Conservation (phyloP, 2,113 vertebrate species). For the Eubucco bourcierii region DNA sequence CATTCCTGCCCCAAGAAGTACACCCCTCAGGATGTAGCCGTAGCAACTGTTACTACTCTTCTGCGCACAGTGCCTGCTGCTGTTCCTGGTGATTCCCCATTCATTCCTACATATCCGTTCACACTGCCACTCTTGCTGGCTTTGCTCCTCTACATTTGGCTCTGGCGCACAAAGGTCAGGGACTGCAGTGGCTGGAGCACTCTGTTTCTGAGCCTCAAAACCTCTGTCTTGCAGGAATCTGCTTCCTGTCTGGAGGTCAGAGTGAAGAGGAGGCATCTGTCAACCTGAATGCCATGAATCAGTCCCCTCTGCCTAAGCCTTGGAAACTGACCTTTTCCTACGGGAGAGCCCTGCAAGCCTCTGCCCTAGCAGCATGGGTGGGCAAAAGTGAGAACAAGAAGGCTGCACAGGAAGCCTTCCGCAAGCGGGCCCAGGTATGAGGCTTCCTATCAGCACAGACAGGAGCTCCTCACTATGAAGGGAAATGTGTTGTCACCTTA, state of each 20-base stretch:
- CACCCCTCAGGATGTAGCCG: slow-evolving; percentile 88
- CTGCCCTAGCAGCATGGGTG: slow-evolving; percentile 89
- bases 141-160: neutral
- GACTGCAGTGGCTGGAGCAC: neutral
- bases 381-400: slow-evolving; percentile 88
- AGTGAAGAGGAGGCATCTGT: slow-evolving; percentile 96
- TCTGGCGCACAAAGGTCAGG: neutral
- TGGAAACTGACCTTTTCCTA: slow-evolving; percentile 98
- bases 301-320: slow-evolving; percentile 84
- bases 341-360: slow-evolving; percentile 92
- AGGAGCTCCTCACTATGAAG: neutral
- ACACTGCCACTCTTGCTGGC: neutral
- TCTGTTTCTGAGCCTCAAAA: neutral
- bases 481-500: neutral
- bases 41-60: slow-evolving; percentile 92
- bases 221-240: slow-evolving; percentile 83
- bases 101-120: neutral
- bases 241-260: slow-evolving; percentile 96
- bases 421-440: slow-evolving; percentile 86
- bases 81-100: slow-evolving; percentile 83
- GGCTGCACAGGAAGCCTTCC: slow-evolving; percentile 87
- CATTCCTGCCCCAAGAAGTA: slow-evolving; percentile 90
- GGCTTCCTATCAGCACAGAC: neutral
- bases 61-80: slow-evolving; percentile 90
- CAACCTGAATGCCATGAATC: slow-evolving; percentile 94